These are phyloP conservation scores for Rhyacichthys aspro DNA, from an alignment of 2,797 vertebrate genomes.

Conservation along the genomic window DNA sequence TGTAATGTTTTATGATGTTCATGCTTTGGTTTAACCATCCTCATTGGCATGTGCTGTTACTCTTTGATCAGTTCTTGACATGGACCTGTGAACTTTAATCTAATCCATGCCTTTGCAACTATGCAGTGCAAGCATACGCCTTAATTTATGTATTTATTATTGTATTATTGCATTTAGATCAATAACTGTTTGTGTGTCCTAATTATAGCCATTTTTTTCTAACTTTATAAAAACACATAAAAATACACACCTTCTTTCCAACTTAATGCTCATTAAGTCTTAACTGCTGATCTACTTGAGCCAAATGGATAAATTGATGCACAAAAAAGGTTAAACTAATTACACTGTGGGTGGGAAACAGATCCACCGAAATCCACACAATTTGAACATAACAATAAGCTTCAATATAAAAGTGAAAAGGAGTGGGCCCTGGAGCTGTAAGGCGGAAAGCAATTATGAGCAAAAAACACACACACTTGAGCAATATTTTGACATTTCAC, in stretches of 20 bases:
- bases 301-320: conserved; percentile 40
- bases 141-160: too few relatives aligned
- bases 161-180: too few relatives aligned
- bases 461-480: too few relatives aligned
- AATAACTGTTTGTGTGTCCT: too few relatives aligned
- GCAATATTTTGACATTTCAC: too few relatives aligned
- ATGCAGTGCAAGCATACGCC: too few relatives aligned
- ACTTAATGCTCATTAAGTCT: too few relatives aligned
- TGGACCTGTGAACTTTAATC: conserved; percentile 22
- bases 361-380: conserved; percentile 59
- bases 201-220: too few relatives aligned
- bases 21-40: conserved; percentile 3
- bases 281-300: background rate
- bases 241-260: conserved; percentile 19
- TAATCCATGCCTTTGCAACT: conserved; percentile 6
- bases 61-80: conserved; percentile 11
- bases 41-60: background rate
- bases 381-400: conserved; percentile 56
- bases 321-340: conserved; percentile 30
- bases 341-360: conserved; percentile 37
- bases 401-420: conserved; percentile 35
- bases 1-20: conserved; percentile 5
- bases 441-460: too few relatives aligned
- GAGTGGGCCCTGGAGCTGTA: conserved; percentile 18
- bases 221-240: background rate